Conservation (phyloP, 2,113 vertebrate species). For the Cettia cetti region DNA sequence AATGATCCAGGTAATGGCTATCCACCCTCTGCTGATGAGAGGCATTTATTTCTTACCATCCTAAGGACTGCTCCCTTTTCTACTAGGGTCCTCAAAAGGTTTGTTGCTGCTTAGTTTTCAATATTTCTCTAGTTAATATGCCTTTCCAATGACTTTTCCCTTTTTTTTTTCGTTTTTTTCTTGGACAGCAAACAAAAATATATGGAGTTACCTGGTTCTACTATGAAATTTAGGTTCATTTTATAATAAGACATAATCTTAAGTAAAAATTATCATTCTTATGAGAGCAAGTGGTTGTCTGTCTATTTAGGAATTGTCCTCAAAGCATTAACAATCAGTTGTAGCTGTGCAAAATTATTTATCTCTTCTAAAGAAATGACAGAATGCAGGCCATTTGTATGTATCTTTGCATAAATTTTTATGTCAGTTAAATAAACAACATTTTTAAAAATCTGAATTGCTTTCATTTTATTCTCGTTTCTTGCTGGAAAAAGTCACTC, state of each 20-base stretch:
- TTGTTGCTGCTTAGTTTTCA: background rate
- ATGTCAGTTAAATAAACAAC: background rate
- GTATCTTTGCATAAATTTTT: background rate
- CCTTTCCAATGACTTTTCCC: background rate
- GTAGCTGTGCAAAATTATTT: background rate
- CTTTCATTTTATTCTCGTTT: background rate
- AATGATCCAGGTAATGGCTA: background rate
- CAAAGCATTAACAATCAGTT: background rate
- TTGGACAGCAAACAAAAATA: background rate
- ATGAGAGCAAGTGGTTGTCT: background rate
- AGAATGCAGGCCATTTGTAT: background rate
- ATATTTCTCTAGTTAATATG: background rate
- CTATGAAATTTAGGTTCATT: background rate
- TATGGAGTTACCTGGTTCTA: background rate
- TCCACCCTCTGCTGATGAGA: rapidly evolving
- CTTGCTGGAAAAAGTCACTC: background rate
- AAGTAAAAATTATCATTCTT: background rate
- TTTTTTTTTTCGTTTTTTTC: background rate
- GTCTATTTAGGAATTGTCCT: background rate
- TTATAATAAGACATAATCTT: background rate
- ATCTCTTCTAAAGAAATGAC: background rate
- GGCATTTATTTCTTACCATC: background rate
- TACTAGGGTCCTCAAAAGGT: rapidly evolving
- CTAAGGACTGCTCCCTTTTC: background rate
- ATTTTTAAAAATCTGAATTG: rapidly evolving